Evolutionary conservation across 2,797 vertebrate genomes (phyloP), one percentile per base, ranked within the genome.

Genomic region (Rhinogobio ventralis): DNA sequence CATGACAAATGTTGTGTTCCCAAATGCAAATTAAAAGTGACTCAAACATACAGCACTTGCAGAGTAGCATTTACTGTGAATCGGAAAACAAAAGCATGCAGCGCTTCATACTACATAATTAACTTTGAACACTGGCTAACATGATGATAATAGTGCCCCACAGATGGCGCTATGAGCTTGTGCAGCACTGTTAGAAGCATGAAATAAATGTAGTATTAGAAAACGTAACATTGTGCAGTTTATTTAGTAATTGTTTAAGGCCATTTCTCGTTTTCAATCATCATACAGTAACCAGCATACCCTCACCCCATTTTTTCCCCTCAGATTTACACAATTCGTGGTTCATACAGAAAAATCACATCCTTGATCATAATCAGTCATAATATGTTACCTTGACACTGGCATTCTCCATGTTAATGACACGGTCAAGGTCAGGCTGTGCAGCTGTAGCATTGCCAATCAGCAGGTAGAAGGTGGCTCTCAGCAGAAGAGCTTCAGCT

Each of bases 391-490:
- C 98, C 97, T 99, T 99, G 84, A 99, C 97, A 69, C 97, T 98
- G 81, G 97, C 96, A 13, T 96, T 95, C 89, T 97, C 94, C 96
- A 98, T 97, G 92, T 95, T 95, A 93, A 99, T 97, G 87, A 99
- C 97, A 76, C 96, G 94, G 93, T 99, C 97, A 82, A 99, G 92
- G 91, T 99, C 98, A 0, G 98, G 98, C 84, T 98, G 97, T 83
- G 98, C 98, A 11, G 96, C 96, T 0, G 92, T 96, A 83, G 98
- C 96, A 74, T 98, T 99, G 79, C 98, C 98, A 76, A 99, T 99
- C 89, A 99, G 96, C 89, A 99, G 93, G 93, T 98, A 99, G 94
- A 99, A 99, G 0, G 98, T 99, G 88, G 98, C 98, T 64, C 98
- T 94, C 71, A 99, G 94, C 88, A 99, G 92, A 89, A 99, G 95